Evolutionary conservation across 2,888 invertebrate species (phyloP).

Genomic region (Camponotus fellah): DNA sequence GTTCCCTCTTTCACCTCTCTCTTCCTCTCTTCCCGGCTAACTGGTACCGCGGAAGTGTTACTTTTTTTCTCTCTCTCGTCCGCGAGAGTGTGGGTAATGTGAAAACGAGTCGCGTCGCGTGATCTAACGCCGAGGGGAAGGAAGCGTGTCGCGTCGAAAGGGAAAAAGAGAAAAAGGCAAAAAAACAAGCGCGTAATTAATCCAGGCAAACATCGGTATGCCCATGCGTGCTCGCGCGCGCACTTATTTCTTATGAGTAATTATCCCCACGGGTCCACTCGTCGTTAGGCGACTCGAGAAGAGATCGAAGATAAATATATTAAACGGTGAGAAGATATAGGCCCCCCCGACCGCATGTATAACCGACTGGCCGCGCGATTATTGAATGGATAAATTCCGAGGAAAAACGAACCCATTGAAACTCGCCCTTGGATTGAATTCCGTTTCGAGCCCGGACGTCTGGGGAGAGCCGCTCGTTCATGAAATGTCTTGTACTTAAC

Average conservation of each 20-base stretch:
- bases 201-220: constrained; percentile 61
- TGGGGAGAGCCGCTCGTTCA: neutral
- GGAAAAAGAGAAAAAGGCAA: constrained; percentile 23
- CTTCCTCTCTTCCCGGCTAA: neutral
- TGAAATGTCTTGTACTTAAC: neutral
- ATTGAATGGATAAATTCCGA: constrained; percentile 72
- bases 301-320: constrained; percentile 77
- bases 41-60: constrained; percentile 40
- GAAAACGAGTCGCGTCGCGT: constrained; percentile 49
- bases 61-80: constrained; percentile 5
- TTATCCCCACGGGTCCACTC: constrained; percentile 65
- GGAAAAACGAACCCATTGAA: constrained; percentile 54
- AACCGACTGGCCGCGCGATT: constrained; percentile 55
- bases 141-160: constrained; percentile 39
- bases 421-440: constrained; percentile 62
- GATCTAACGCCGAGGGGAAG: constrained; percentile 36
- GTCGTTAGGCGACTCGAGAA: constrained; percentile 74
- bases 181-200: constrained; percentile 60
- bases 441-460: constrained; percentile 49
- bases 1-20: neutral
- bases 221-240: constrained; percentile 42
- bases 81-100: constrained; percentile 23
- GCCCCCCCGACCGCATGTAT: constrained; percentile 2
- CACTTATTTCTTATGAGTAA: constrained; percentile 73
- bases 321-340: constrained; percentile 72